These are phyloP conservation scores for Pluvianellus socialis DNA, from an alignment of 2,113 vertebrate genomes.

Conservation along the genomic window DNA sequence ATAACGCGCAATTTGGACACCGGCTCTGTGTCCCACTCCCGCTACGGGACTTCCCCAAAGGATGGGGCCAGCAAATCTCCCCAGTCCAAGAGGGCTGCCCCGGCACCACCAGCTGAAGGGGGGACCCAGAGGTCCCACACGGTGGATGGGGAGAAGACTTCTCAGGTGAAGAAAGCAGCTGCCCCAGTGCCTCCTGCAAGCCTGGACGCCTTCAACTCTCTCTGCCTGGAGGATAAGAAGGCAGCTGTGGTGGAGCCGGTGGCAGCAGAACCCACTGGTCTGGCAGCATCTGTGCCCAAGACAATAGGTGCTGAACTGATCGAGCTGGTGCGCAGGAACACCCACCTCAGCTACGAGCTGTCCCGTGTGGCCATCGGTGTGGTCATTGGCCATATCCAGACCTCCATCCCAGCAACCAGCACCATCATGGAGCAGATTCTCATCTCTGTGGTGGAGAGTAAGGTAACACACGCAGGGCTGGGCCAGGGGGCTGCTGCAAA, in stretches of 20 bases:
- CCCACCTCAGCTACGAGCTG: conserved; percentile 91
- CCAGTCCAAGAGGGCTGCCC: conserved; percentile 55
- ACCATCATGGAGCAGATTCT: conserved; percentile 90
- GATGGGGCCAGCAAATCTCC: conserved; percentile 55
- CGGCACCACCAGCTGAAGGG: not conserved
- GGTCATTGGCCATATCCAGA: conserved; percentile 93
- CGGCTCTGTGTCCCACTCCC: conserved; percentile 1
- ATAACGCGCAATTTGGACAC: conserved; percentile 56
- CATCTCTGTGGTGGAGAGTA: conserved; percentile 90
- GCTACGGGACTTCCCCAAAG: conserved; percentile 26
- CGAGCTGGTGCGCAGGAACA: conserved; percentile 95
- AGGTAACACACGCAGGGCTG: conserved; percentile 72
- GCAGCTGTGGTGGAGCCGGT: conserved; percentile 48
- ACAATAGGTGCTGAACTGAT: conserved; percentile 92
- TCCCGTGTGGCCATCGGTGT: conserved; percentile 93
- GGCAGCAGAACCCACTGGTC: conserved; percentile 45
- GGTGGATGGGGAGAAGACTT: conserved; percentile 24
- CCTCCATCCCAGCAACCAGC: conserved; percentile 78
- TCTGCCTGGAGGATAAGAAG: conserved; percentile 68
- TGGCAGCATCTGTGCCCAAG: conserved; percentile 74
- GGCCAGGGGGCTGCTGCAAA: not conserved
- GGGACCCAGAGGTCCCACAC: conserved; percentile 9
- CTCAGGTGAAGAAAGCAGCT: conserved; percentile 55
- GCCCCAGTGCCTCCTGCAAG: not conserved
- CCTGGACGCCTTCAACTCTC: conserved; percentile 58